Evolutionary conservation across 2,113 vertebrate genomes (phyloP), one percentile per base, ranked within the genome.

Genomic region (Rallus limicola): DNA sequence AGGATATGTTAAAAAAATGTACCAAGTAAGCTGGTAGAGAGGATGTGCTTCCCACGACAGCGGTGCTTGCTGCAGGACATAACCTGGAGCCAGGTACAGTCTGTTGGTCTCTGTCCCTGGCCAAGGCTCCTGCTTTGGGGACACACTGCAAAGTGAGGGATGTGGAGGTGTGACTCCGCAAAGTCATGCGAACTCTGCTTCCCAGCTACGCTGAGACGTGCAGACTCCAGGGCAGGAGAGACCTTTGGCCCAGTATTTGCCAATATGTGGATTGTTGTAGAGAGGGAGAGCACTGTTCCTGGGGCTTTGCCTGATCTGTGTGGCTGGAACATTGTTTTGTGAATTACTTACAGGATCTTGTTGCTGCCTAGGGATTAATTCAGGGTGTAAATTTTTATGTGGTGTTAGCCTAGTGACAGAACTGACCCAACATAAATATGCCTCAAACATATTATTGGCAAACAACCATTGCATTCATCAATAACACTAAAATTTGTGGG

Each of bases 81-180:
- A 11, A 38, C 23, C 29, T 20, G 55, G 55, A 9, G 26, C 31
- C 4, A 31, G 44, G 29, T 19, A 42, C 60, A 53, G 44, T 25
- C 60, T 20, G 1, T 13, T 1, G 0, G 13, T 16, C 69, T 62
- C 36, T 78, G 71, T 29, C 63, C 9, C 20, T 6, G 16, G 34
- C 31, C 72, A 40, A 20, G 36, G 3, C 28, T 59, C 48, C 23
- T 11, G 2, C 17, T 78, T 19, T 5, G 26, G 52, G 40, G 34
- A 28, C 13, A 1, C 20, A 11, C 14, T 7, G 15, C 10, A 53
- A 29, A 33, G 6, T 0, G 12, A 1, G 34, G 38, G 34, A 24
- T 1, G 12, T 11, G 75, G 76, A 31, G 67, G 21, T 13, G 40
- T 10, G 21, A 5, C 36, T 21, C 33, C 31, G 60, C 46, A 26